Evolutionary conservation across 2,888 invertebrate genomes (phyloP).

Genomic region (Caradrina kadenii): DNA sequence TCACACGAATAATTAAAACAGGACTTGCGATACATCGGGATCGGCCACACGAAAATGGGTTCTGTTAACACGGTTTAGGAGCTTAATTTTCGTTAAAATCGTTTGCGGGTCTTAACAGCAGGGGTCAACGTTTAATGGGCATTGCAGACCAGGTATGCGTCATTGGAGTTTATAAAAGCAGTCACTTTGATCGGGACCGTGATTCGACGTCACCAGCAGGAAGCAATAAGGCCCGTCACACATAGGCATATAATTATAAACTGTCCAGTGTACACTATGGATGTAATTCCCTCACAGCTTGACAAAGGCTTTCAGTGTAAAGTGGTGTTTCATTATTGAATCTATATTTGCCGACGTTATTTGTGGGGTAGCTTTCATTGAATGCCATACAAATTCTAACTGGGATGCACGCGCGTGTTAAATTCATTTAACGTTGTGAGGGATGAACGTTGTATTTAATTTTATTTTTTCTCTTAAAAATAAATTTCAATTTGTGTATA

Average conservation of each 20-base stretch:
- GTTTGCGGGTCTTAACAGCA: conserved; percentile 35
- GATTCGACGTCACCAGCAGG: conserved; percentile 87
- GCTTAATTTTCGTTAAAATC: conserved; percentile 24
- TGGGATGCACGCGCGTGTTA: neutral
- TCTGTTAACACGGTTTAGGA: conserved; percentile 9
- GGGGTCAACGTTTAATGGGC: conserved; percentile 60
- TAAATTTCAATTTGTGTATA: no score
- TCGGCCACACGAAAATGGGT: conserved; percentile 48
- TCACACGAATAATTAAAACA: conserved; percentile 53
- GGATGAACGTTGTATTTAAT: neutral
- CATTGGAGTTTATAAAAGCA: conserved; percentile 85
- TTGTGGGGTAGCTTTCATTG: conserved; percentile 7
- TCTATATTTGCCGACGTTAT: conserved; percentile 32
- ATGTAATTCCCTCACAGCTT: conserved; percentile 77
- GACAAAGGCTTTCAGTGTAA: conserved; percentile 81
- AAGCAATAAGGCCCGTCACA: conserved; percentile 82
- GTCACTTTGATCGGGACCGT: conserved; percentile 86
- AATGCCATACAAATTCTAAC: conserved; percentile 1
- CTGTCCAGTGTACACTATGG: conserved; percentile 68
- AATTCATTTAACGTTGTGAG: neutral
- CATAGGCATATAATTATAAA: conserved; percentile 82
- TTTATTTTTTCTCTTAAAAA: neutral
- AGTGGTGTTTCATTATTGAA: conserved; percentile 78
- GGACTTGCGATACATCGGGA: conserved; percentile 12
- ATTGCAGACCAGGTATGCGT: conserved; percentile 63